Base-by-base conservation (phyloP, 2,113 vertebrate species). In the Myiozetetes cayanensis region DNA sequence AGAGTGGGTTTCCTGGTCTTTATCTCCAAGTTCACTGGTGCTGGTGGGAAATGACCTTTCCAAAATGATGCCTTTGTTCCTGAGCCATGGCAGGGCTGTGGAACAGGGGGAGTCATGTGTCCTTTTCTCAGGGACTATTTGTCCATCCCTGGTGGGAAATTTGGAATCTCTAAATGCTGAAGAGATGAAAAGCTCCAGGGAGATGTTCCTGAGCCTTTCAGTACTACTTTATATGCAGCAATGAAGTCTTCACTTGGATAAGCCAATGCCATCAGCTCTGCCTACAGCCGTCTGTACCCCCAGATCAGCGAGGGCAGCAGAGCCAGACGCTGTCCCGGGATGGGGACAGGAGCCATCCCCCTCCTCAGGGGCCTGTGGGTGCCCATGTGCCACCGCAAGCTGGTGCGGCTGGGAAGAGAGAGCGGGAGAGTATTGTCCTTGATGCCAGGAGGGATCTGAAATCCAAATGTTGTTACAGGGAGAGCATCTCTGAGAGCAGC, bases 361-460 rank as follows among this genome's bases (percentile, higher is more conserved):
- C 13, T 59, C 49, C 71, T 23, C 46, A 3, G 65, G 2, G 2
- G 35, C 52, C 12, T 7, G 0, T 14, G 56, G 44, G 16, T 4
- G 3, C n/a, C 35, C 44, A 4, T 0, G 0, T 0, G 9, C 62
- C 3, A 3, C 2, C 7, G 5, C 1, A 3, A 27, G 9, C 21
- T 7, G 0, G 8, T 0, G 15, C 5, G 2, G 2, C 0, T n/a
- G 66, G 52, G 71, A 35, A 27, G 27, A 35, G 41, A 82, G 84
- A 59, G 27, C 0, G 0, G 53, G 74, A 41, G 13, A 37, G 5
- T 2, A 2, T 16, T 21, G 41, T 63, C 53, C 77, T 85, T 30
- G 41, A 1, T 62, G 66, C 77, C 71, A 46, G 80, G 28, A 43
- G 73, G 75, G 73, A 75, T 22, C 55, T 43, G 76, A 20, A 67